These are phyloP conservation scores for Seira sanloemensis DNA, from an alignment of 2,888 invertebrate genomes.

Conservation along the genomic window DNA sequence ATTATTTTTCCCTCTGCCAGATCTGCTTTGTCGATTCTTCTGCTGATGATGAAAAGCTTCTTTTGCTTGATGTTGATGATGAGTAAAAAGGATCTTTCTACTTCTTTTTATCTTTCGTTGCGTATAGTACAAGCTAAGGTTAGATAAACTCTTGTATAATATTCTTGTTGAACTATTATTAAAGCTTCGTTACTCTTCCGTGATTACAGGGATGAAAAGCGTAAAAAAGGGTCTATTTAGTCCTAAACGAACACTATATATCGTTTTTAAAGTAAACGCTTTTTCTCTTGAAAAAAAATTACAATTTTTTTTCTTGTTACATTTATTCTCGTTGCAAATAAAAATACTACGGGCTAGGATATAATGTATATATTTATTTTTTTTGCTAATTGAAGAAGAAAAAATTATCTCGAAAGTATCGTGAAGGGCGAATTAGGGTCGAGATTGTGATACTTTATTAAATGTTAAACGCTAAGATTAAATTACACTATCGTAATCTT, in stretches of 20 bases:
- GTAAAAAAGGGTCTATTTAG: slow-evolving; percentile 11
- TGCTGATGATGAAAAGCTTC: slow-evolving; percentile 5
- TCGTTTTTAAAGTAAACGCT: background rate
- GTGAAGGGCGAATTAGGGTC: slow-evolving; percentile 60
- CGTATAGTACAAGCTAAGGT: slow-evolving; percentile 16
- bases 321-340: background rate
- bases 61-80: slow-evolving; percentile 23
- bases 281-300: background rate
- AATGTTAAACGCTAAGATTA: slow-evolving; percentile 3
- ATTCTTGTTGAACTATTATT: slow-evolving; percentile 32
- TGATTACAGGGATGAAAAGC: slow-evolving; percentile 33
- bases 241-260: slow-evolving; percentile 12
- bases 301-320: slow-evolving; percentile 9
- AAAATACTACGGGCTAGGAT: background rate
- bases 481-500: slow-evolving; percentile 22
- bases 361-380: background rate
- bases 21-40: slow-evolving; percentile 32
- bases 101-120: slow-evolving; percentile 23
- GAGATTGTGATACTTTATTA: slow-evolving; percentile 39
- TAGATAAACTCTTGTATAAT: slow-evolving; percentile 50
- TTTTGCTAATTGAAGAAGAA: background rate
- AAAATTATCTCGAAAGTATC: slow-evolving; percentile 32
- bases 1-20: slow-evolving; percentile 43
- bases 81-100: slow-evolving; percentile 21
- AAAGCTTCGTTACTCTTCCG: slow-evolving; percentile 65